Base-by-base conservation (phyloP, 1,140 invertebrate genomes). In the Alviniconcha marisindica region DNA sequence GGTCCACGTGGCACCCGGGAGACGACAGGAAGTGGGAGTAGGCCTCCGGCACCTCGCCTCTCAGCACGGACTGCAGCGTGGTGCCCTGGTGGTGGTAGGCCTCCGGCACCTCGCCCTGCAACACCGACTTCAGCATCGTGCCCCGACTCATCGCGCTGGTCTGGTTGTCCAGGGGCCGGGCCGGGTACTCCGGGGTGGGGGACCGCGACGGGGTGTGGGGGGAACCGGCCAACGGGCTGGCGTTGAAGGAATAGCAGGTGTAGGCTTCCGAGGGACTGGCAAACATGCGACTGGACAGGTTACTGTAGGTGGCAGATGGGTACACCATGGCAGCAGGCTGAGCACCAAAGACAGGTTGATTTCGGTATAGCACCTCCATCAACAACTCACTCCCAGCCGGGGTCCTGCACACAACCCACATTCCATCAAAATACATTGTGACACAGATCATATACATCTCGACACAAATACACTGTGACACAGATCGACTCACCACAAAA, bases 41-140 rank as follows among this genome's bases (percentile, higher is more conserved):
- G 0, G 88, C 89, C 4, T 90, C 78, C 0, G 91, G 91, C 36
- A 91, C 85, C 83, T 91, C 87, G 0, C 91, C 91, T 74, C 88
- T 84, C 54, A 91, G 78, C 24, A 91, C 90, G 79, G 89, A 91
- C 42, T 91, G 87, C 44, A 91, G 83, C 10, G 91, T 91, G 15
- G 87, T 88, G 63, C 78, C 73, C 44, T 81, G 48, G 83, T 91
- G 90, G 76, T 89, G 88, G 71, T 91, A 91, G 0, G 88, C 89
- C 5, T 90, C 77, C 1, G 91, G 91, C 36, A 91, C 85, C 83
- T 91, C 87, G 0, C 91, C 91, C 69, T 87, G 83, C 56, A 91
- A 74, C n/a, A 91, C 90, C 79, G 89, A 91, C 44, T 91, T 88
- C 42, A 91, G 83, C 12, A 90, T 91, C 12, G 87, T 88, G 54